phyloP scores from a whole-genome alignment of 2,113 vertebrate species.

The Dolichallabes microphthalmus region DNA sequence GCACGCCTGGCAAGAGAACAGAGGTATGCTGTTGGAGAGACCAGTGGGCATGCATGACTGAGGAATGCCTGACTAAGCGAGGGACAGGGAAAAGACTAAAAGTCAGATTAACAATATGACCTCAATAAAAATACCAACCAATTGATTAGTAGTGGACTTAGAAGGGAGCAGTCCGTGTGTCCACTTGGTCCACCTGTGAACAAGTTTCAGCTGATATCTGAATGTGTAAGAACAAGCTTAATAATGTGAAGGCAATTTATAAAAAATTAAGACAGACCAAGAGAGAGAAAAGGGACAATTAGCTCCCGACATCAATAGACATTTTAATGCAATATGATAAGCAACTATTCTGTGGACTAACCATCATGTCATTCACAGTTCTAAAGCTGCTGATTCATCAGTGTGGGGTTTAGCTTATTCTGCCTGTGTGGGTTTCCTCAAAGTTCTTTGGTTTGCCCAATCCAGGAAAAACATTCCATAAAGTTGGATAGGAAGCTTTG shows the following conservation, averaged over 20 bases:
- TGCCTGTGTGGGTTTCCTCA: neutral
- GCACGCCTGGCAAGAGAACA: constrained; percentile 22
- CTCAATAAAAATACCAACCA: neutral
- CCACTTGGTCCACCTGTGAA: neutral
- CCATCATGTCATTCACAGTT: neutral
- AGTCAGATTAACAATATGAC: neutral
- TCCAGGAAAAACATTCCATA: neutral
- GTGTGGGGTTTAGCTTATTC: neutral
- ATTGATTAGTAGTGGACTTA: neutral
- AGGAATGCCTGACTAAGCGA: neutral
- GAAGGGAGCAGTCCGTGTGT: neutral
- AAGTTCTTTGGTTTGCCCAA: neutral
- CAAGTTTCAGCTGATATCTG: neutral
- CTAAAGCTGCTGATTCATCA: neutral
- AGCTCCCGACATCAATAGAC: neutral
- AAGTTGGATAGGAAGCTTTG: neutral
- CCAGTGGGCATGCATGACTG: neutral
- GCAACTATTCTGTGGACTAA: neutral
- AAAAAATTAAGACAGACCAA: neutral
- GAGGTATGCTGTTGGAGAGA: constrained; percentile 35
- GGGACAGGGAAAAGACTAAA: neutral
- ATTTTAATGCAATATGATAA: neutral
- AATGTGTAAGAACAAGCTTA: neutral
- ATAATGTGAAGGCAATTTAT: neutral
- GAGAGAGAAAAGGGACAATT: neutral